Percentiles rank a stretch among this genome's conserved stretches.
Evolutionary conservation across 1,140 invertebrate species (phyloP).

Genomic region (Drosophila serrata): DNA sequence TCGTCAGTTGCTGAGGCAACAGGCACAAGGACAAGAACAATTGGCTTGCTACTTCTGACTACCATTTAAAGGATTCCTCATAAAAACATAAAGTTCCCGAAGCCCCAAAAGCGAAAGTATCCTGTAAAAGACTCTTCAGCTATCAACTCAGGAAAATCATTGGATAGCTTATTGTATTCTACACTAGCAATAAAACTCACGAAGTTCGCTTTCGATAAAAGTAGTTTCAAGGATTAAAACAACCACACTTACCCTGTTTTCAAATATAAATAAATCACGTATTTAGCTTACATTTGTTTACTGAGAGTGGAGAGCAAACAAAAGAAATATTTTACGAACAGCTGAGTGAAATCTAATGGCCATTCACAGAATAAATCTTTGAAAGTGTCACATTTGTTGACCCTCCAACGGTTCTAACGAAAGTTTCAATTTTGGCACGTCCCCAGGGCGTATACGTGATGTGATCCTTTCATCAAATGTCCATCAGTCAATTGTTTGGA

Average conservation of each 20-base stretch:
- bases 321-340: background rate
- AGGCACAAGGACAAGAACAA: background rate
- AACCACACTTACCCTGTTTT: background rate
- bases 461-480: constrained; percentile 56
- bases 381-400: constrained; percentile 47
- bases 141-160: background rate
- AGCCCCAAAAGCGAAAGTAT: background rate
- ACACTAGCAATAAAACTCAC: background rate
- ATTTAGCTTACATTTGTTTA: background rate
- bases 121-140: background rate
- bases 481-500: constrained; percentile 53
- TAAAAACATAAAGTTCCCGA: background rate
- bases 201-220: background rate
- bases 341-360: constrained; percentile 14
- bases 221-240: background rate
- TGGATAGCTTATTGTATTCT: no score
- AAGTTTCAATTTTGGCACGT: constrained; percentile 51
- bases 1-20: background rate
- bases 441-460: constrained; percentile 52
- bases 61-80: background rate
- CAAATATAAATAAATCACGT: constrained; percentile 5
- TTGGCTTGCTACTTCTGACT: background rate
- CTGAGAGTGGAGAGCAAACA: background rate
- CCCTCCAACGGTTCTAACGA: constrained; percentile 18
- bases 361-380: constrained; percentile 45